Evolutionary conservation across 1,140 invertebrate species (phyloP).

Genomic region (Frieseomelitta varia): DNA sequence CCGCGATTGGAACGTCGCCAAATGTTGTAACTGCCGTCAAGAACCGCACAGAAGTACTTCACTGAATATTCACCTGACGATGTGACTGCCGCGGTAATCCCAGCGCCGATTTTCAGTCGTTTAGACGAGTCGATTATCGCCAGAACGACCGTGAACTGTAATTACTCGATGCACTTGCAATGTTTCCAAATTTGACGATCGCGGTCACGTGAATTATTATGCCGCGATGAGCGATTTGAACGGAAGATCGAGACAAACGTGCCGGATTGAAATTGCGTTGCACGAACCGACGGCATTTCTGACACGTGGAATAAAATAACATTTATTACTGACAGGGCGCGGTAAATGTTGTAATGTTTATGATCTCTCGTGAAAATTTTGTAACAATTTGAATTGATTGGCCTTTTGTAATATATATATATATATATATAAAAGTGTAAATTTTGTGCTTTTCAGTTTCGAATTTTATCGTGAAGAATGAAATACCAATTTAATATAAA

Average conservation of each 20-base stretch:
- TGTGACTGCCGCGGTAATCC: not conserved
- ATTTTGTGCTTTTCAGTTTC: too few relatives aligned
- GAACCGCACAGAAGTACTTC: not conserved
- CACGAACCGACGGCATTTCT: not conserved
- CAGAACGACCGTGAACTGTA: not conserved
- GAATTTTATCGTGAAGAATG: too few relatives aligned
- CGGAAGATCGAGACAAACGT: not conserved
- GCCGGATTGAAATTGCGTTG: not conserved
- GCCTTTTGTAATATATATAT: too few relatives aligned
- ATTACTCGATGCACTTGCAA: not conserved
- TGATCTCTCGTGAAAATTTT: too few relatives aligned
- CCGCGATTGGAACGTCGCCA: conserved; percentile 34
- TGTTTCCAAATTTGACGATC: not conserved
- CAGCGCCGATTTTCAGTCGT: not conserved
- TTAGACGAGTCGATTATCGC: conserved; percentile 15
- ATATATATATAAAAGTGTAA: too few relatives aligned
- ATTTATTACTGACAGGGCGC: too few relatives aligned
- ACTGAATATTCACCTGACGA: conserved; percentile 31
- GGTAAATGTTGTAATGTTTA: too few relatives aligned
- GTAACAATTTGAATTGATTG: too few relatives aligned
- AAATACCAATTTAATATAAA: too few relatives aligned
- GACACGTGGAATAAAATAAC: not conserved
- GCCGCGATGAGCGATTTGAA: not conserved
- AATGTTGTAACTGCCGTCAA: conserved; percentile 30
- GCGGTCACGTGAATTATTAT: not conserved